Base-by-base conservation (phyloP, 2,113 vertebrate species). In the Panthera uncia region DNA sequence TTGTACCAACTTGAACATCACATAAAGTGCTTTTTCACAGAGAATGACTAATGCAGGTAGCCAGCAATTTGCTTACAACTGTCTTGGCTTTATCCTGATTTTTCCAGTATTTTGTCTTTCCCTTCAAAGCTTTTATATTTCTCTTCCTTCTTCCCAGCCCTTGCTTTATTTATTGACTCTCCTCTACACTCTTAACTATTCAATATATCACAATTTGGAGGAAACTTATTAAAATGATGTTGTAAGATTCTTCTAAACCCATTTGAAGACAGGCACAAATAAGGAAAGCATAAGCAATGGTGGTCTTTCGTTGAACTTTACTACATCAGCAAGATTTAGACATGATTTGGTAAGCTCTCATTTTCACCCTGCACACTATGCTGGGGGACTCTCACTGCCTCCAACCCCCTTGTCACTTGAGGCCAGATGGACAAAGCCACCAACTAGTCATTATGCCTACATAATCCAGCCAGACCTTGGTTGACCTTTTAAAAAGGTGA, bases 191-290 rank as follows among this genome's bases (percentile, higher is more conserved):
- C 21, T 73, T 63, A 82, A 89, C 74, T 91, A 73, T 80, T 91
- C n/a, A 89, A 89, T 87, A 79, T n/a, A 16, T 33, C 84, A 73
- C 45, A 79, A 71, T 52, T 90, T 93, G 84, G 33, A 36, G 93
- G 10, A 79, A 94, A 69, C 25, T 74, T 86, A 69, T 92, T 63
- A 78, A 95, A 96, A 83, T 68, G 52, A 71, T 89, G n/a, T 87
- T 68, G 13, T 66, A 91, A 84, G 38, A 84, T 31, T 81, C 31
- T 96, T 89, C 66, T 52, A 85, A 90, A 50, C 4, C 18, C 21
- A 74, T 97, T 89, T 65, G 38, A 96, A 86, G 48, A 89, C 33
- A 89, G 38, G 23, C 36, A 82, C 12, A 73, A 57, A 31, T 89
- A 88, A 73, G 55, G 92, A 71, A 93, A 88, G 9, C 33, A 76